These are phyloP conservation scores for Erpobdella octoculata DNA, from an alignment of 2,888 invertebrate species.

Conservation along the genomic window DNA sequence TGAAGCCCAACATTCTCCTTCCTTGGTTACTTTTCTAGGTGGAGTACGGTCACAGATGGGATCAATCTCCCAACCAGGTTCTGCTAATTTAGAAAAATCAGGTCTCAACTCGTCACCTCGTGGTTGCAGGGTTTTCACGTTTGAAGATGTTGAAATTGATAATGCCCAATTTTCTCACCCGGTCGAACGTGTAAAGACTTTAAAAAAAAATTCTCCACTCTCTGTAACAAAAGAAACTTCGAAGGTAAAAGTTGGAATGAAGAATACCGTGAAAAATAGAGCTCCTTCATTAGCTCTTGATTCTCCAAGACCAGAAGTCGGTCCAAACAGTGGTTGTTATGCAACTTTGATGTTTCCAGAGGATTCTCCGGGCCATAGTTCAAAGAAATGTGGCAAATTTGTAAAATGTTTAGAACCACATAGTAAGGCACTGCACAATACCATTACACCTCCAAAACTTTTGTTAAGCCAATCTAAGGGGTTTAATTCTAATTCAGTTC, in stretches of 20 bases:
- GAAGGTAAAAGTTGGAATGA: background rate
- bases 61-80: slow-evolving; percentile 14
- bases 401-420: slow-evolving; percentile 1
- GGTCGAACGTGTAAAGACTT: background rate
- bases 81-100: slow-evolving; percentile 5
- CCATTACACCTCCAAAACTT: background rate
- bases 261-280: background rate
- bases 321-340: slow-evolving; percentile 2
- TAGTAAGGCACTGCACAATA: background rate
- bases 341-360: slow-evolving; percentile 18
- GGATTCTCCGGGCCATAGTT: background rate
- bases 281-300: background rate
- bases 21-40: background rate
- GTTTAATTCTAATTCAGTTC: background rate
- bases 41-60: background rate
- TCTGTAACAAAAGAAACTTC: background rate
- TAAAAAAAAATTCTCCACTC: background rate
- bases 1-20: background rate
- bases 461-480: background rate
- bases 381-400: background rate
- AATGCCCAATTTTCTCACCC: background rate
- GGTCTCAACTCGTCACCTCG: background rate
- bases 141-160: slow-evolving; percentile 13
- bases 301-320: background rate
- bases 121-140: slow-evolving; percentile 18